Evolutionary conservation across 1,140 invertebrate genomes (phyloP), one percentile per base, ranked within the genome.

Genomic region (Bombus affinis): DNA sequence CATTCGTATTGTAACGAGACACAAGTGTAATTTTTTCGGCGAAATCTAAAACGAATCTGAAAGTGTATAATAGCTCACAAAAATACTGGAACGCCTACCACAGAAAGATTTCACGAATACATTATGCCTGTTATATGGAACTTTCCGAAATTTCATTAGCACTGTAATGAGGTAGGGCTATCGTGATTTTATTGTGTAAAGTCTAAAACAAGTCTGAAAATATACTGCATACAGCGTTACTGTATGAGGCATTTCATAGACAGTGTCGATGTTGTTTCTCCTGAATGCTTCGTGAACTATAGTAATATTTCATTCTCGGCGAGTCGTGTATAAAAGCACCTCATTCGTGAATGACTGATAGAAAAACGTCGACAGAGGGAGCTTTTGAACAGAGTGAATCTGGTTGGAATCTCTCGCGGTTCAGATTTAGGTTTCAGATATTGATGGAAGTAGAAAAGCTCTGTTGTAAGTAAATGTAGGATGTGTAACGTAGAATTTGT

Each of bases 341-440:
- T 3, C 15, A 47, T n/a, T 25, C 42, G 72, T 47, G 72, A 47
- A 73, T 39, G 72, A 73, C 37, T n/a, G 42, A 73, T 47, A 44
- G 72, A 18, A 47, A 73, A 44, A 44, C 13, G n/a, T 47, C 72
- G 39, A 28, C 71, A n/a, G 28, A 39, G 39, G 18, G 71, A 42
- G 18, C 37, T 73, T 42, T 73, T n/a, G 53, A 59, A 66, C 15
- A 66, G 32, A 42, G 32, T 10, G n/a, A 44, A 25, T 39, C 15
- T 22, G 12, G 15, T 42, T 42, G 32, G 2, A 28, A n/a, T 71
- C 37, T 39, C 28, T 71, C 10, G 70, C 39, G 59, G n/a, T 39
- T 65, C 65, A 44, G 32, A 79, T 68, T 71, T 71, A 42, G 39
- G 12, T 70, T 70, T 22, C 22, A 70, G 68, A 70, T 39, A 70